Base-by-base conservation (phyloP, 2,888 invertebrate genomes). In the Lochmaea crataegi region DNA sequence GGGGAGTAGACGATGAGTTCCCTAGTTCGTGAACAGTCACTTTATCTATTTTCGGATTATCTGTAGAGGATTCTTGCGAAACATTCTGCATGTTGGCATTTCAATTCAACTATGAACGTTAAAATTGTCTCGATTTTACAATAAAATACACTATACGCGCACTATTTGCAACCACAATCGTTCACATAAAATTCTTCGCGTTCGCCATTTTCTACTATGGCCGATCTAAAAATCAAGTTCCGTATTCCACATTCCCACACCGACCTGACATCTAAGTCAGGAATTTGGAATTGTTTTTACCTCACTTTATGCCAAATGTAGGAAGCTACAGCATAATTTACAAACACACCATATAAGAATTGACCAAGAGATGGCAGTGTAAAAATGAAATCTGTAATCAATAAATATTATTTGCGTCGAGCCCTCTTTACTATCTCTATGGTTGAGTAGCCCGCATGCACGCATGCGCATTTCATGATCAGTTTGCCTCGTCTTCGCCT, bases 11-110 rank as follows among this genome's bases (percentile, higher is more conserved):
- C 89, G 91, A 90, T 88, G 91, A 90, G 90, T 91, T 91, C 89
- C 84, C 86, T 84, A 91, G 89, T 90, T 91, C 91, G 89, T 90
- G 90, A 89, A 90, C 91, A 90, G 91, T 92, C 91, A 92, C 91
- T 91, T 91, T 92, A 90, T 92, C 92, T 90, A 92, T 90, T 91
- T 93, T 94, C 90, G 92, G 91, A 90, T 91, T 93, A 91, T 93
- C 93, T 90, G 93, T 91, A 86, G 89, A 87, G 86, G 89, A 88
- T 87, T 89, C 90, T 91, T 93, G 93, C 92, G 92, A 92, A 90
- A 93, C 94, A 94, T 94, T 94, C 94, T 95, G 94, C 95, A 95
- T 95, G 92, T 93, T 94, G 92, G 90, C 91, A 91, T 91, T 90
- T 91, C 88, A 88, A 87, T 87, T 87, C 86, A 87, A 87, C 87